These are phyloP conservation scores for Melanogrammus aeglefinus DNA, from an alignment of 2,797 vertebrate species.

Conservation along the genomic window DNA sequence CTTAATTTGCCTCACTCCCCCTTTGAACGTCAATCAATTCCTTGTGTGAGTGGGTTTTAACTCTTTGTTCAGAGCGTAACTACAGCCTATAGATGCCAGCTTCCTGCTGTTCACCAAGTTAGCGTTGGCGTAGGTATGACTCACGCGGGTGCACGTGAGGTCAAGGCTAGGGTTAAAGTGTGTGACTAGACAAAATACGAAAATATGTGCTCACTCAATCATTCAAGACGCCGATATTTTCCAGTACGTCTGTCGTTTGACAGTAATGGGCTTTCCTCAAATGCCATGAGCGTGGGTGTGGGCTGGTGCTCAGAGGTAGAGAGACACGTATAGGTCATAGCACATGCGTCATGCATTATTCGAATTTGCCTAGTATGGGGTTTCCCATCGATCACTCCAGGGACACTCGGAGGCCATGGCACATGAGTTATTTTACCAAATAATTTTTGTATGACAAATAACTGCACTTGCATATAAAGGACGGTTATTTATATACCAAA, in stretches of 20 bases:
- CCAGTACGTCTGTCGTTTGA: background rate
- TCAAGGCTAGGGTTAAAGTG: constrained; percentile 14
- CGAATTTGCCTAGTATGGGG: background rate
- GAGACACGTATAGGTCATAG: background rate
- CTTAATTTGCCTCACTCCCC: too few species aligned
- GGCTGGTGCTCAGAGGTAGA: background rate
- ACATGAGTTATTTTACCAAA: too few species aligned
- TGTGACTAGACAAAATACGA: constrained; percentile 31
- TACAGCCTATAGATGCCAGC: background rate
- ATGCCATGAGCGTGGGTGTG: constrained; percentile 40
- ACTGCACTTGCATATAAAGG: too few species aligned
- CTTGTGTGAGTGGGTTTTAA: background rate
- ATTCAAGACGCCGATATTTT: background rate
- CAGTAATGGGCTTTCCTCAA: constrained; percentile 7
- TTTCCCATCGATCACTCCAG: too few species aligned
- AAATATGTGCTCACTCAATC: constrained; percentile 21
- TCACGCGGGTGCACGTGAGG: constrained; percentile 34
- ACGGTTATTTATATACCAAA: too few species aligned
- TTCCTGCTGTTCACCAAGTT: constrained; percentile 28
- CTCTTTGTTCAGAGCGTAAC: background rate
- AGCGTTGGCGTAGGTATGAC: background rate
- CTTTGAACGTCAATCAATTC: too few species aligned
- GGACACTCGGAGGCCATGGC: too few species aligned
- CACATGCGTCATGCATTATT: background rate
- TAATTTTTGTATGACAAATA: too few species aligned